Evolutionary conservation across 1,140 invertebrate genomes (phyloP).

Genomic region (Drosophila burlai): DNA sequence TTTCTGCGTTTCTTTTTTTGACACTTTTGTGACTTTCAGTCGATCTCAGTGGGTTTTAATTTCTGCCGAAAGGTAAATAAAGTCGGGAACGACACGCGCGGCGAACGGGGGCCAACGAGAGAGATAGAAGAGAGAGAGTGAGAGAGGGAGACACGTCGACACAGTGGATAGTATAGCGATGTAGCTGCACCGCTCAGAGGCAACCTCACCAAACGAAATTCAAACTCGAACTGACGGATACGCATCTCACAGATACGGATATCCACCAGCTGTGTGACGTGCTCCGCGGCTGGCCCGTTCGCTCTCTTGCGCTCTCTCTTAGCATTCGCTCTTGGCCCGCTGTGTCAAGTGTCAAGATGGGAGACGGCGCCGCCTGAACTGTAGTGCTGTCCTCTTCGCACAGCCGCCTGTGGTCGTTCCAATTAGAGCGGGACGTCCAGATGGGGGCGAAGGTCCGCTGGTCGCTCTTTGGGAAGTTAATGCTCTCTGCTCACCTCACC

Average conservation of each 20-base stretch:
- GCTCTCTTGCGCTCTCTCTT: conserved; percentile 17
- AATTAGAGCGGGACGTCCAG: conserved; percentile 55
- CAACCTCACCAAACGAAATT: conserved; percentile 84
- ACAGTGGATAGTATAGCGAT: conserved; percentile 50
- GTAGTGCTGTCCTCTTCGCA: conserved; percentile 47
- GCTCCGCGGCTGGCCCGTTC: conserved; percentile 2
- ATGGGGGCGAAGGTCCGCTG: conserved; percentile 33
- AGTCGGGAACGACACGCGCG: conserved; percentile 51
- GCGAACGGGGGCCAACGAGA: conserved; percentile 17
- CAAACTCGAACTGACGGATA: conserved; percentile 84
- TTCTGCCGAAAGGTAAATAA: conserved; percentile 43
- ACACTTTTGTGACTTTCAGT: conserved; percentile 55
- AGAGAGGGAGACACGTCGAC: conserved; percentile 70
- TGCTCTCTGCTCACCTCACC: conserved; percentile 58
- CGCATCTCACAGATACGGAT: conserved; percentile 44
- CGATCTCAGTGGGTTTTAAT: conserved; percentile 46
- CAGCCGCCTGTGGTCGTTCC: conserved; percentile 13
- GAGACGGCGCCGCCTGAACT: conserved; percentile 29
- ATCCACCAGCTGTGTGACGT: conserved; percentile 73
- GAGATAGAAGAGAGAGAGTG: conserved; percentile 5
- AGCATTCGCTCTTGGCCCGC: conserved; percentile 12
- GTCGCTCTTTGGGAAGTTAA: conserved; percentile 54
- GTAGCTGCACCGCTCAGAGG: conserved; percentile 41
- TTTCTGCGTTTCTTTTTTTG: conserved; percentile 36
- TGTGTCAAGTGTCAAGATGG: conserved; percentile 56